Conservation (phyloP, 2,113 vertebrate genomes). For the Montifringilla adamsi region DNA sequence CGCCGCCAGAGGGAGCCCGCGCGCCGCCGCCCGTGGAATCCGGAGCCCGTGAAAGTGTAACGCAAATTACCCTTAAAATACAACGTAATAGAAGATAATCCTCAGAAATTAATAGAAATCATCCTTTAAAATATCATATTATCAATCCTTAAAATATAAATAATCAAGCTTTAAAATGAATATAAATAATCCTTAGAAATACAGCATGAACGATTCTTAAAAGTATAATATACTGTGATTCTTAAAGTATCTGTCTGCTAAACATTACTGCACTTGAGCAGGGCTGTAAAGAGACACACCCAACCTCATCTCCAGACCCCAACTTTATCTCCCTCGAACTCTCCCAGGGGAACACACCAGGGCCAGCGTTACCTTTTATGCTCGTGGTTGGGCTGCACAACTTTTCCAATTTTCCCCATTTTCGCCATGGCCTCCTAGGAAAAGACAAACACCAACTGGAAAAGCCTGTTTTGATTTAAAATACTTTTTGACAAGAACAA, state of each 20-base stretch:
- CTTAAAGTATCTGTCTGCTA: background rate
- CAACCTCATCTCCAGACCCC: background rate
- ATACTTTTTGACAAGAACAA: constrained; percentile 61
- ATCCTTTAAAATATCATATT: accelerated
- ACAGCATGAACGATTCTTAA: background rate
- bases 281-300: background rate
- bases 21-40: background rate
- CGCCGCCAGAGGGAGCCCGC: background rate
- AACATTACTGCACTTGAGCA: background rate
- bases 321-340: background rate
- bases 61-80: background rate
- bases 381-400: constrained; percentile 78
- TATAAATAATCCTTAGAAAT: background rate
- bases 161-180: background rate
- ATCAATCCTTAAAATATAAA: background rate
- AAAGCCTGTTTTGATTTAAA: constrained; percentile 63
- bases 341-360: background rate
- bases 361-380: constrained; percentile 78
- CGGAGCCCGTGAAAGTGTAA: accelerated
- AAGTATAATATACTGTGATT: background rate
- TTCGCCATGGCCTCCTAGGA: constrained; percentile 90
- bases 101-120: accelerated
- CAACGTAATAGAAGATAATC: accelerated
- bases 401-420: constrained; percentile 88
- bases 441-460: constrained; percentile 55